Percentiles rank a stretch among this genome's conserved stretches.
Conservation (phyloP, 2,888 invertebrate genomes). For the Caenorhabditis macrosperma region DNA sequence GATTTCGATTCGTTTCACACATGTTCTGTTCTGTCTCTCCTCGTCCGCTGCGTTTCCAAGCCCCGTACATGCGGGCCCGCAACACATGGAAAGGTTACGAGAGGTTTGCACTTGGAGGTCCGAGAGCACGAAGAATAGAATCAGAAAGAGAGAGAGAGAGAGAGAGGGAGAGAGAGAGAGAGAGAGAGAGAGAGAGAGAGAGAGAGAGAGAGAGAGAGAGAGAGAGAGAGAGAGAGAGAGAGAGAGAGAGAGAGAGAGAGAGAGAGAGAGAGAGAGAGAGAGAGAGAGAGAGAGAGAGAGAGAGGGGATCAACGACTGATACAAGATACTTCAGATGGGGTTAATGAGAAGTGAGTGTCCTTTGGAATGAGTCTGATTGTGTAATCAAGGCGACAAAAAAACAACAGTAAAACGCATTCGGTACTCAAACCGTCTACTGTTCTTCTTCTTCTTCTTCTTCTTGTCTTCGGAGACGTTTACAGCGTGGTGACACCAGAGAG, state of each 20-base stretch:
- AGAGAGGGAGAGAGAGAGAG: too few species aligned
- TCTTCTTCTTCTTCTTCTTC: too few species aligned
- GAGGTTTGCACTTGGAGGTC: neutral
- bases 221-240: neutral
- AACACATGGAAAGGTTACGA: neutral
- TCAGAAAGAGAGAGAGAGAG: neutral
- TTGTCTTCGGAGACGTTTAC: constrained; percentile 13
- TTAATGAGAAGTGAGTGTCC: neutral
- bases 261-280: neutral
- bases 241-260: neutral
- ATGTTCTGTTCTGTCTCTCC: neutral
- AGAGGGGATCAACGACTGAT: too few species aligned
- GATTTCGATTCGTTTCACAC: constrained; percentile 2
- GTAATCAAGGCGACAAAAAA: constrained; percentile 23
- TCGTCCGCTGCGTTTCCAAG: neutral
- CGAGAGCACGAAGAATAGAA: neutral
- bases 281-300: neutral
- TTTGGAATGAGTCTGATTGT: constrained; percentile 7
- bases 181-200: neutral
- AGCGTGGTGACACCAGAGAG: neutral
- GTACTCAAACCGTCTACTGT: constrained; percentile 9
- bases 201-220: neutral
- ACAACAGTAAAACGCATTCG: neutral
- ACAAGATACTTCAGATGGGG: neutral
- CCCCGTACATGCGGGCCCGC: too few species aligned